phyloP scores from a whole-genome alignment of 1,140 invertebrate species.

The Sinonovacula constricta region DNA sequence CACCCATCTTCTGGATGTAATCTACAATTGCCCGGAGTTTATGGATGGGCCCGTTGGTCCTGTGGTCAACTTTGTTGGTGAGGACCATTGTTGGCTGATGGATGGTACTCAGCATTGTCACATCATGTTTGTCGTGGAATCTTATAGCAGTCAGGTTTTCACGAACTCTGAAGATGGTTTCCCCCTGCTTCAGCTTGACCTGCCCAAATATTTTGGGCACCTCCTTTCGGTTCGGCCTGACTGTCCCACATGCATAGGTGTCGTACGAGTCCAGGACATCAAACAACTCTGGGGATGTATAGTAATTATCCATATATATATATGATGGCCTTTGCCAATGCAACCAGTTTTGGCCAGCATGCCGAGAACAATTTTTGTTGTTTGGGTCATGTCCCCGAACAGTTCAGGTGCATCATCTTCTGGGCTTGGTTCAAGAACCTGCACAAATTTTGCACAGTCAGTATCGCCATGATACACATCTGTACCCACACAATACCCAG shows the following conservation, averaged over 20 bases:
- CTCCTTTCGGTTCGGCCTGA: neutral
- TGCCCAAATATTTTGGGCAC: slow-evolving; percentile 3
- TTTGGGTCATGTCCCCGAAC: no score
- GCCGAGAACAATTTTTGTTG: slow-evolving; percentile 37
- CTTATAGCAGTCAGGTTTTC: slow-evolving; percentile 2
- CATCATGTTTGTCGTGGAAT: neutral
- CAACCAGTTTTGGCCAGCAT: slow-evolving; percentile 1
- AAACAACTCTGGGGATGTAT: slow-evolving; percentile 14
- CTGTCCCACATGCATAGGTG: slow-evolving; percentile 18
- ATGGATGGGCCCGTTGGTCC: neutral
- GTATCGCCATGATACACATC: slow-evolving; percentile 26
- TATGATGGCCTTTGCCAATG: slow-evolving; percentile 20
- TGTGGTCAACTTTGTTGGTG: neutral
- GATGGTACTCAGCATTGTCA: no score
- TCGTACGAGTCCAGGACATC: neutral
- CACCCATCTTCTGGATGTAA: slow-evolving; percentile 41
- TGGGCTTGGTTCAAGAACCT: slow-evolving; percentile 2
- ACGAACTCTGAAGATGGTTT: slow-evolving; percentile 2
- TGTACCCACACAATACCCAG: slow-evolving; percentile 41
- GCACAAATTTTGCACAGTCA: slow-evolving; percentile 14
- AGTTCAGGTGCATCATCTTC: no score
- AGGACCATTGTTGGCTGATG: slow-evolving; percentile 1
- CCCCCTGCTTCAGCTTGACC: neutral
- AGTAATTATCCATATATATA: slow-evolving; percentile 33
- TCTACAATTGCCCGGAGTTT: slow-evolving; percentile 4